A percentile compares a stretch with the other conserved stretches of the same genome.
Evolutionary conservation across 2,888 invertebrate species (phyloP).

Genomic region (Ophonus ardosiacus): DNA sequence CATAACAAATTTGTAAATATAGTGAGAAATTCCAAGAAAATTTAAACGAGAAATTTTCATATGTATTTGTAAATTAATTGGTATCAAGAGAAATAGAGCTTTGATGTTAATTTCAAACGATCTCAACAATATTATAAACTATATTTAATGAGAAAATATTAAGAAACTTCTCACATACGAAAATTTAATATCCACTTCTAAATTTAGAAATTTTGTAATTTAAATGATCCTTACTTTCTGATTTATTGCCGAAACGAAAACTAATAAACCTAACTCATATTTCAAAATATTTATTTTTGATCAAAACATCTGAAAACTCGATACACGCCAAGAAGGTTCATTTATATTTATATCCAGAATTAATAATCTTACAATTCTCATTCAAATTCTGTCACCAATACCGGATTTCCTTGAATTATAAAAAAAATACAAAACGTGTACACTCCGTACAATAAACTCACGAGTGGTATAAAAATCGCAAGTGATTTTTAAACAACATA

Average conservation of each 20-base stretch:
- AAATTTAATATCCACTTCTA: not conserved
- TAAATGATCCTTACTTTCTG: not conserved
- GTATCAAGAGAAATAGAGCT: not conserved
- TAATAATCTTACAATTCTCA: not conserved
- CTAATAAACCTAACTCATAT: not conserved
- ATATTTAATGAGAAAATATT: not conserved
- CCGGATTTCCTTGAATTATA: slow-evolving; percentile 14
- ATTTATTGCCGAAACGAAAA: not conserved
- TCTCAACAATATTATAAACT: not conserved
- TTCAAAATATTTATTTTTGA: not conserved
- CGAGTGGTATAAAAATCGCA: not conserved
- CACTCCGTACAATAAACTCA: not conserved
- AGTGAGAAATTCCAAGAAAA: not conserved
- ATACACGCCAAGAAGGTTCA: not conserved
- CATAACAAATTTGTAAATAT: not conserved
- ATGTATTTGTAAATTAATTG: not conserved
- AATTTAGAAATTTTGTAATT: not conserved
- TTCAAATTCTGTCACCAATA: slow-evolving; percentile 1
- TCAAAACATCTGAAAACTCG: not conserved
- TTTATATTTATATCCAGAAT: not conserved
- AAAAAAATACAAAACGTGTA: not conserved
- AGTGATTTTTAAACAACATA: not conserved
- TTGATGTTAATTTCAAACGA: not conserved
- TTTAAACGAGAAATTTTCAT: not conserved
- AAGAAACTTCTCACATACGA: not conserved